Base-by-base conservation (phyloP, 2,797 vertebrate genomes). In the Orientallactaga sibirica region DNA sequence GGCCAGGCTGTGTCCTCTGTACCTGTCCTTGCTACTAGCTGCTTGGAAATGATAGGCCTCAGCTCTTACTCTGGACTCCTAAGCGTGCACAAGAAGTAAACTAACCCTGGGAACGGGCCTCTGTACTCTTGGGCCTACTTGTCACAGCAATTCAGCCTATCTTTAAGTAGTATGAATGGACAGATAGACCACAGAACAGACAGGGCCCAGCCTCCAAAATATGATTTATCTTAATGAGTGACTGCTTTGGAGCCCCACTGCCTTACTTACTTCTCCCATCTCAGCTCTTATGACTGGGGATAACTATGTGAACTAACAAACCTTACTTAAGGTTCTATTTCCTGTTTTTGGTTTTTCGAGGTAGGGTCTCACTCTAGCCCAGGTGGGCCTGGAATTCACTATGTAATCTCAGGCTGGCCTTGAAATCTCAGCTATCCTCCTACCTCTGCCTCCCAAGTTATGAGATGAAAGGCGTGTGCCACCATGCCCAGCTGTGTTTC, bases 261-360 rank as follows among this genome's bases (percentile, higher is more conserved):
- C 19, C 79, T 75, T 14, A 76, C 8, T 67, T 71, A 75, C 61
- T 37, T 61, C 24, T 58, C 10, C 76, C 37, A 29, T 37, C 55
- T 20, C 66, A 70, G 68, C 70, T 86, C 48, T 82, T 19, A 75
- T 43, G 41, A 70, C 16, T 62, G 3, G 27, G 43, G 48, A 37
- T n/a, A 66, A 58, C 70, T 81, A 93, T 86, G 68, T 66, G 61
- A 82, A 94, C 88, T 18, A 82, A 78, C 18, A 86, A 95, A 52
- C 19, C 37, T 61, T 66, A 70, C 18, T 83, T 18, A 64, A 5
- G 27, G 24, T 83, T 86, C 20, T 29, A 43, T 58, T 86, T 88
- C 84, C 80, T 70, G 14, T 16, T 58, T 58, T 58, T 58, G 12
- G 55, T 14, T 58, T 58, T 58, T 58, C 4, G 55, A 58, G 55